Percentiles rank a stretch among this genome's conserved stretches.
phyloP scores from a whole-genome alignment of 2,797 vertebrate species.

The Xenentodon cancila region DNA sequence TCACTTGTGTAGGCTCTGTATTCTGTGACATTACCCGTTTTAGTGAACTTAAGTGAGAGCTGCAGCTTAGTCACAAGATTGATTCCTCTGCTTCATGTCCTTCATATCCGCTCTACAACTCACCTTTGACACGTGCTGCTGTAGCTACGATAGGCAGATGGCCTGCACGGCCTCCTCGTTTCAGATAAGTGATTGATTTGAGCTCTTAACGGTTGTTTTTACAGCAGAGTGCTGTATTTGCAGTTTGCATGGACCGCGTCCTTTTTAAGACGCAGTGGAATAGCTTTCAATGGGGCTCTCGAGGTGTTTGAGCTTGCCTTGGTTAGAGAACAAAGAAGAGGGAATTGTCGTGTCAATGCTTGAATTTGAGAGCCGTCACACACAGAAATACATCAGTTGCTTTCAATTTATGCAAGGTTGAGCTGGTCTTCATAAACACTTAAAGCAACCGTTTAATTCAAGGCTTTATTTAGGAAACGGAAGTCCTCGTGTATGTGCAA shows the following conservation, averaged over 20 bases:
- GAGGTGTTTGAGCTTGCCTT: slow-evolving; percentile 36
- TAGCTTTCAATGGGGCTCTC: slow-evolving; percentile 45
- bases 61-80: slow-evolving; percentile 63
- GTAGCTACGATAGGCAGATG: slow-evolving; percentile 33
- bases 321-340: slow-evolving; percentile 18
- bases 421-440: background rate
- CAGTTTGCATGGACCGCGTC: slow-evolving; percentile 62
- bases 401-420: background rate
- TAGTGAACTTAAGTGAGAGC: slow-evolving; percentile 58
- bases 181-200: slow-evolving; percentile 68
- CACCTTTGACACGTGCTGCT: slow-evolving; percentile 57
- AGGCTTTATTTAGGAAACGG: too few species aligned
- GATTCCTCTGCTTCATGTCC: slow-evolving; percentile 65
- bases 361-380: background rate
- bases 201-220: slow-evolving; percentile 51
- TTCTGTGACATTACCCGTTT: slow-evolving; percentile 63
- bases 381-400: slow-evolving; percentile 13
- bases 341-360: slow-evolving; percentile 7
- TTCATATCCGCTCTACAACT: slow-evolving; percentile 50
- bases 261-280: slow-evolving; percentile 32
- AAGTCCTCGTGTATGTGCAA: too few species aligned
- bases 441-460: too few species aligned
- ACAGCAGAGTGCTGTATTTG: slow-evolving; percentile 55
- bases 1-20: slow-evolving; percentile 50
- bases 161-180: slow-evolving; percentile 42